Base-by-base conservation (phyloP, 2,113 vertebrate species). In the Centropristis striata region DNA sequence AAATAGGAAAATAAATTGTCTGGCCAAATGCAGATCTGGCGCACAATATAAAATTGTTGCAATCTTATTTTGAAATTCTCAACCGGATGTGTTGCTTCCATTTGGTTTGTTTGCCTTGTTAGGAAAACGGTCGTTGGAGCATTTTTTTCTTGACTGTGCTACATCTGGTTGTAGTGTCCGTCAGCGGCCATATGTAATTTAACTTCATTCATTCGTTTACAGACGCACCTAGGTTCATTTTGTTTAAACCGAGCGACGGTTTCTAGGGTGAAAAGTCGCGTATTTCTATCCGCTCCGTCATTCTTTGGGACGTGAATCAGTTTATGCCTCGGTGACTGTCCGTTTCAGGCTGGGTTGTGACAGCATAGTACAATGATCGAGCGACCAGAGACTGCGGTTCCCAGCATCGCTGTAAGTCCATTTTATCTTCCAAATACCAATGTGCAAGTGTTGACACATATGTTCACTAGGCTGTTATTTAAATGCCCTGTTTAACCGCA, bases 391-490 rank as follows among this genome's bases (percentile, higher is more conserved):
- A 90, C 93, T 57, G 90, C 90, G 65, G 90, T 95, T 88, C 86
- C 93, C 77, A 94, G 93, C 90, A 94, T 95, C 88, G 94, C 95
- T 85, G 95, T 95, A 91, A 95, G 95, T 95, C 71, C 2, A 1
- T 4, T 50, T n/a, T 1, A 5, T 69, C 8, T 21, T 13, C 9
- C 0, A 53, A 2, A 46, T 4, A 14, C 2, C 23, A 0, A 1
- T 20, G 15, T 32, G 4, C 16, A 7, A 21, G 1, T 14, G 21
- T 18, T 15, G 5, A 25, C 18, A 11, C 0, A 8, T 1, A n/a
- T 46, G n/a, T 10, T 36, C 2, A 5, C 1, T 0, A 5, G 0
- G 15, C 2, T 23, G 14, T 32, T 0, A 58, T n/a, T 27, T 1
- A 39, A n/a, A 39, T n/a, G 10, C 8, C 1, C 3, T 9, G 2